These are phyloP conservation scores for Ammodramus savannarum DNA, from an alignment of 2,113 vertebrate genomes.

Conservation along the genomic window DNA sequence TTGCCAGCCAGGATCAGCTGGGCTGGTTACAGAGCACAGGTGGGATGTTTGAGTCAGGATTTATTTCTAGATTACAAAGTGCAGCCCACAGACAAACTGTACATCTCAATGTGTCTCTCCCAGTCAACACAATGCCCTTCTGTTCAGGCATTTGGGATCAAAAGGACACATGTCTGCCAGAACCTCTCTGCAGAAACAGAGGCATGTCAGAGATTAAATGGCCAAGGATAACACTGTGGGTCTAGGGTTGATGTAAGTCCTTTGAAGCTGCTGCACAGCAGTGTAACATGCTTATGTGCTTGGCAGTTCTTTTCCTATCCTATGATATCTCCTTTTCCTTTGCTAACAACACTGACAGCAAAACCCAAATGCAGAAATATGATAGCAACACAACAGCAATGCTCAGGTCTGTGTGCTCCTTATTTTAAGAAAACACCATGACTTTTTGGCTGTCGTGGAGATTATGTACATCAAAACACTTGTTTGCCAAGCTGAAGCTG, in stretches of 20 bases:
- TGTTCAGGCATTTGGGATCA: neutral
- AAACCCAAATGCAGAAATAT: neutral
- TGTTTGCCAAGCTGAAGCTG: neutral
- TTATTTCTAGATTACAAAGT: neutral
- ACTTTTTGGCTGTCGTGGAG: neutral
- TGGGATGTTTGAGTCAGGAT: neutral
- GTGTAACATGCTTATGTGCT: neutral
- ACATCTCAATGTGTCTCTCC: neutral
- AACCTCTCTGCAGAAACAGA: neutral
- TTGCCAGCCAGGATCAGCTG: neutral
- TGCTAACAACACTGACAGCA: neutral
- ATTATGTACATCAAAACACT: neutral
- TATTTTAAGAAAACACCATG: neutral
- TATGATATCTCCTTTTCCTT: neutral
- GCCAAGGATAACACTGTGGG: neutral
- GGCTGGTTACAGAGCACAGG: neutral
- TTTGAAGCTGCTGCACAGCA: neutral
- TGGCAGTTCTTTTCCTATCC: neutral
- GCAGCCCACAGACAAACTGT: neutral
- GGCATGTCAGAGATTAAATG: neutral
- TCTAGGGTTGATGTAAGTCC: neutral
- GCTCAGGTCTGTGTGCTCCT: neutral
- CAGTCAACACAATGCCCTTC: neutral
- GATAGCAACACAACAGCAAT: neutral
- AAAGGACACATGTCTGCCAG: neutral